Evolutionary conservation across 2,113 vertebrate species (phyloP).

Genomic region (Pterophyllum scalare): DNA sequence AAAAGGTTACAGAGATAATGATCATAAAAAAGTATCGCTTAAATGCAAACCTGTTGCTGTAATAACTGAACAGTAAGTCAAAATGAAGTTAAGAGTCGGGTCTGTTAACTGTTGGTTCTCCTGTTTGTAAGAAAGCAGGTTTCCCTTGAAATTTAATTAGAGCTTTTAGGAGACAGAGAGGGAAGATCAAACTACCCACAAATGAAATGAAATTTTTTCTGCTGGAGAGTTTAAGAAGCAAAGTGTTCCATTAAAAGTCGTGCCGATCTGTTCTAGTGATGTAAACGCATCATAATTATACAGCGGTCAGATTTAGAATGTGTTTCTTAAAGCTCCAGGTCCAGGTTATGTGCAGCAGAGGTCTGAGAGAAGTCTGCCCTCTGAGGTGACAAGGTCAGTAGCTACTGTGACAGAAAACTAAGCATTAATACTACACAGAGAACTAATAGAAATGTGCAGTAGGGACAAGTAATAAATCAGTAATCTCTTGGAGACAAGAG

Average conservation of each 20-base stretch:
- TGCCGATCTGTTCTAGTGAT: background rate
- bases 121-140: no score
- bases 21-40: no score
- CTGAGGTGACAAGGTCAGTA: background rate
- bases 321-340: background rate
- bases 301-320: background rate
- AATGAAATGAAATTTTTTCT: no score
- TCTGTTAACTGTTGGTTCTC: no score
- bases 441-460: conserved; percentile 18
- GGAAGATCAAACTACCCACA: no score
- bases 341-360: background rate
- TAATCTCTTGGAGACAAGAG: conserved; percentile 27
- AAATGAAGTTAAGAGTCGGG: background rate
- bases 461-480: conserved; percentile 21
- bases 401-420: background rate
- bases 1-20: no score
- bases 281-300: background rate
- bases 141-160: no score
- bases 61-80: background rate
- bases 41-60: no score
- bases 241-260: background rate
- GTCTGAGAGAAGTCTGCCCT: background rate
- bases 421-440: background rate
- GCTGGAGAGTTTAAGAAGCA: background rate
- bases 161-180: no score